Evolutionary conservation across 2,113 vertebrate species (phyloP).

Genomic region (Paracanthobrama guichenoti): DNA sequence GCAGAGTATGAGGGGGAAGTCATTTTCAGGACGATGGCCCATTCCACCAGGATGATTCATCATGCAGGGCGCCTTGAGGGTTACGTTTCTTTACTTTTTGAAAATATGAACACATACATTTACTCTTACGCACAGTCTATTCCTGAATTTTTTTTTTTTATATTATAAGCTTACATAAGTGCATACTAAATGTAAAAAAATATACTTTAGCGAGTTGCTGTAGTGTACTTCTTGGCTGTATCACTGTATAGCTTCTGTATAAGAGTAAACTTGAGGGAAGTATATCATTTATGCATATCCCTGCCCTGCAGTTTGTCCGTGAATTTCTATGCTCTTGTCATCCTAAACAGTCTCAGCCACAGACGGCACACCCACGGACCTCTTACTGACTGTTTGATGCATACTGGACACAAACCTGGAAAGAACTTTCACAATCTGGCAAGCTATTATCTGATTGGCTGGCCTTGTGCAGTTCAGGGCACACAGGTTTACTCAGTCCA

Average conservation of each 20-base stretch:
- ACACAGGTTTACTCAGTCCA: not conserved
- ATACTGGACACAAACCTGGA: conserved; percentile 10
- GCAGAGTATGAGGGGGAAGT: not conserved
- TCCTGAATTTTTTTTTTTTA: not conserved
- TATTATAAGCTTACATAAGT: conserved; percentile 21
- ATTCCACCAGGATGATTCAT: conserved; percentile 16
- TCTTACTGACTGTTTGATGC: not conserved
- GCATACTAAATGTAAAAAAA: not conserved
- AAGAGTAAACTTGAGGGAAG: conserved; percentile 1
- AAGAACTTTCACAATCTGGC: conserved; percentile 1
- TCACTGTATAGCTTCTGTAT: not conserved
- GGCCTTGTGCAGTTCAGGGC: not conserved
- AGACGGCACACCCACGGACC: not conserved
- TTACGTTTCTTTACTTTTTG: conserved; percentile 13
- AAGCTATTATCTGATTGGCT: conserved; percentile 11
- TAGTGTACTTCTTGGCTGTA: not conserved
- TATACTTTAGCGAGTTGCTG: not conserved
- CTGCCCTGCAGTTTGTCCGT: not conserved
- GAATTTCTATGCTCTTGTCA: conserved; percentile 1
- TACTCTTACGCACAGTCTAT: not conserved
- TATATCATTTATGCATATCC: not conserved
- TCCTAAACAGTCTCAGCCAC: conserved; percentile 12
- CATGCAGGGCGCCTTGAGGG: not conserved
- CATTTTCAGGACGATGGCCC: conserved; percentile 17
- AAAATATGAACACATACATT: not conserved